Base-by-base conservation (phyloP, 2,113 vertebrate species). In the Sylvia atricapilla region DNA sequence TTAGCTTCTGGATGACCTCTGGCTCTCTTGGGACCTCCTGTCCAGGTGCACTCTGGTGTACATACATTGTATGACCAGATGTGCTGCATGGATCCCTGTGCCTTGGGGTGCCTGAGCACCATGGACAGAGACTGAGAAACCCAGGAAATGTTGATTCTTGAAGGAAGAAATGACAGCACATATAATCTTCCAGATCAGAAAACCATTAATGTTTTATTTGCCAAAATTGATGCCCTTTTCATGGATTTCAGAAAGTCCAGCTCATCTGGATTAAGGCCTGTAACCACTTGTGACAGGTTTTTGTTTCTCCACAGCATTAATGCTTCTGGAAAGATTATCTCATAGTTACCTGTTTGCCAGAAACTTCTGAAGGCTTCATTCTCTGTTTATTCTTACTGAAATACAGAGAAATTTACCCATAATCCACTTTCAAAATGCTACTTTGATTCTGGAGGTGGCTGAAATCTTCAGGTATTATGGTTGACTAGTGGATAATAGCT, bases 101-200 rank as follows among this genome's bases (percentile, higher is more conserved):
- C 41, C 28, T 13, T 39, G 28, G 18, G 19, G 20, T 22, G 55
- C n/a, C 83, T 59, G 90, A 96, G 95, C 83, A 95, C 92, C 94
- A 94, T 77, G 94, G 96, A 96, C 94, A 94, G 95, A 86, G 92
- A 59, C 75, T 19, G 63, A 25, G 39, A 39, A 87, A 35, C 20
- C 37, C 41, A 14, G 37, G 44, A 22, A 49, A 28, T 3, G 1
- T 1, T 30, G n/a, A 3, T 68, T 13, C 50, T 68, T 59, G 35
- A 30, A 44, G 44, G 46, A 68, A 18, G 30, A 41, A 88, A 73
- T 58, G 3, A 24, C 25, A 35, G 53, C 53, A 62, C 3, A 3
- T 19, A 5, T 15, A 35, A 37, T 35, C 13, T 62, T 62, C 14
- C 43, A 58, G 25, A 17, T 55, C 59, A 77, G 28, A 66, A 83